Conservation (phyloP, 2,888 invertebrate genomes). For the Oxycera nigricornis region DNA sequence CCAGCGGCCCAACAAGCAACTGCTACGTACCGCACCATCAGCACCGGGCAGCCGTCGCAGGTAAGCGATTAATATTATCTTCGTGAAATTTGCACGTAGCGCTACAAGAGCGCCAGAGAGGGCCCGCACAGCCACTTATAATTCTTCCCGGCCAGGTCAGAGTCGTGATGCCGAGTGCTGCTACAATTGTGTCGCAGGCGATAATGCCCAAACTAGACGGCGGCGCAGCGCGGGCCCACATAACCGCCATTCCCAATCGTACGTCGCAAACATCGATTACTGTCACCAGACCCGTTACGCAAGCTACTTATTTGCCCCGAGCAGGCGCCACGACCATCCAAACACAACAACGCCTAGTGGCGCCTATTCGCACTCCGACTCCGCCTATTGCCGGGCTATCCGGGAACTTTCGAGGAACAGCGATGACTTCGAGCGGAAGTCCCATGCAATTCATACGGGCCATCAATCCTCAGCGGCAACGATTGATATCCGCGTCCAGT, state of each 20-base stretch:
- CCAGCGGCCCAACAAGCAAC: conserved; percentile 50
- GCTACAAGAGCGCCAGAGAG: too few relatives aligned
- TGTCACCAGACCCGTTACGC: conserved; percentile 59
- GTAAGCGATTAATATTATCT: conserved; percentile 47
- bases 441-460: conserved; percentile 61
- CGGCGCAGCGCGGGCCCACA: conserved; percentile 55
- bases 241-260: conserved; percentile 58
- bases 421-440: conserved; percentile 51
- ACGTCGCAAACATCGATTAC: conserved; percentile 62
- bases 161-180: conserved; percentile 57
- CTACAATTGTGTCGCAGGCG: conserved; percentile 62
- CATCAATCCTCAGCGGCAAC: conserved; percentile 57
- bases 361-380: conserved; percentile 58
- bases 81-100: neutral
- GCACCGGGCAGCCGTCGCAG: conserved; percentile 59
- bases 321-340: conserved; percentile 59
- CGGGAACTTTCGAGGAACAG: conserved; percentile 57
- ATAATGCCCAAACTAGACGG: conserved; percentile 65
- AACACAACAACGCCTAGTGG: conserved; percentile 57
- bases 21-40: conserved; percentile 53
- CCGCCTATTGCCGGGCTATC: conserved; percentile 52
- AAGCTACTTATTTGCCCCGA: conserved; percentile 59
- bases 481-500: conserved; percentile 53
- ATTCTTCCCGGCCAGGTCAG: too few relatives aligned
- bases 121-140: too few relatives aligned